Conservation (phyloP, 2,797 vertebrate genomes). For the Intellagama lesueurii region DNA sequence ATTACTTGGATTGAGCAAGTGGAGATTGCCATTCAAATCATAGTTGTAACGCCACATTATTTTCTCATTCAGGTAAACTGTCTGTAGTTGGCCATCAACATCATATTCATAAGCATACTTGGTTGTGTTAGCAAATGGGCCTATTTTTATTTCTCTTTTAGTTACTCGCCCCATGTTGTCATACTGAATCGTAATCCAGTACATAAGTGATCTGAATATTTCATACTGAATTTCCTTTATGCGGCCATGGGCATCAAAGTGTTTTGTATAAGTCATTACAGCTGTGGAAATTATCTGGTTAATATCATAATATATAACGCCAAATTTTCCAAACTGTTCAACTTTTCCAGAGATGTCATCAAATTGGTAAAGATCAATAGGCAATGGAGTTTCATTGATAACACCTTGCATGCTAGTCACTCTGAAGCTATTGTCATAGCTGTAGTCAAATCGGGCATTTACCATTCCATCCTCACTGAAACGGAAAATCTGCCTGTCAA, state of each 20-base stretch:
- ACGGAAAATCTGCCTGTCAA: constrained; percentile 98
- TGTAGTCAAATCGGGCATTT: constrained; percentile 97
- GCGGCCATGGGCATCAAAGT: constrained; percentile 94
- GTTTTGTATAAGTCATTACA: constrained; percentile 99
- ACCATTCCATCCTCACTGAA: constrained; percentile 99
- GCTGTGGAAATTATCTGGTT: constrained; percentile 99
- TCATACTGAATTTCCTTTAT: constrained; percentile 99
- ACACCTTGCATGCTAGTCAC: constrained; percentile 98
- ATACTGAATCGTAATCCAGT: constrained; percentile 98
- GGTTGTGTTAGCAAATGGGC: constrained; percentile 97
- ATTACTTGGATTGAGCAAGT: constrained; percentile 92
- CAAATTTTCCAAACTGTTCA: constrained; percentile 98
- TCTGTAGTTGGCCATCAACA: constrained; percentile 95
- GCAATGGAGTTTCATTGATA: constrained; percentile 96
- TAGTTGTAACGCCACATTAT: constrained; percentile 98
- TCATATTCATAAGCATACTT: constrained; percentile 97
- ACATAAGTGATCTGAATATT: constrained; percentile 96
- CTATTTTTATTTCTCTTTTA: constrained; percentile 95
- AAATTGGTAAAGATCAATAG: constrained; percentile 98
- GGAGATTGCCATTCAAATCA: constrained; percentile 96
- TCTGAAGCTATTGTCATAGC: constrained; percentile 96
- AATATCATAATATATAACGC: constrained; percentile 98
- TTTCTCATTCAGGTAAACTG: constrained; percentile 95
- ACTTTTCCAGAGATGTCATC: constrained; percentile 98
- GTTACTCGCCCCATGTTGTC: constrained; percentile 96